Base-by-base conservation (phyloP, 2,797 vertebrate species). In the Anableps anableps region DNA sequence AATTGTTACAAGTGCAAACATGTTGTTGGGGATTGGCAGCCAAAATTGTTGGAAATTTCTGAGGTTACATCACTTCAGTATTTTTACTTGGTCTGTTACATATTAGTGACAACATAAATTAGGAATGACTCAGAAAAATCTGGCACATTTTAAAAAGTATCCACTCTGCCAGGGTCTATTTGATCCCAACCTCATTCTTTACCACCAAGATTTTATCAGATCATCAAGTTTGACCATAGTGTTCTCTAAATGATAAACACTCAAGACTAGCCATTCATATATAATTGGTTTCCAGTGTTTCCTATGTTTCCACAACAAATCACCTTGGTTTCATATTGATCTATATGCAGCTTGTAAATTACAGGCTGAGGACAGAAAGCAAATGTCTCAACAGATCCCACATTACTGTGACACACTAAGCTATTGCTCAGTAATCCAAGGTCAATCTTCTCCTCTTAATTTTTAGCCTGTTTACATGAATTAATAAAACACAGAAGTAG, bases 191-290 rank as follows among this genome's bases (percentile, higher is more conserved):
- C n/a, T 74, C 19, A 60, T 7, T 13, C 14, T 13, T 47, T 74
- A 2, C 21, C 47, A 78, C 75, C 76, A 85, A 86, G 81, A 88
- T 88, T 78, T 51, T 89, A 93, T 91, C 90, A 92, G 74, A 78
- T 34, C 55, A 75, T 5, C 51, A 41, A 48, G 74, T 36, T 70
- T 76, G 88, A 85, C 80, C 80, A 26, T 19, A 48, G 9, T 88
- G 79, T 80, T 91, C 75, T 23, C 77, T 68, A 89, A n/a, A n/a
- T n/a, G n/a, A n/a, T n/a, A n/a, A n/a, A n/a, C n/a, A n/a, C n/a
- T n/a, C n/a, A n/a, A 64, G 81, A 75, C 10, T 6, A 41, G 19
- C 17, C 70, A 81, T 82, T 88, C 75, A 86, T 47, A 79, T 70
- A 16, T 78, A 36, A 88, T 91, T 75, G 81, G 3, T 79, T 82